Percentiles rank a stretch among this genome's conserved stretches.
Evolutionary conservation across 2,888 invertebrate genomes (phyloP).

Genomic region (Yponomeuta plumbellus): DNA sequence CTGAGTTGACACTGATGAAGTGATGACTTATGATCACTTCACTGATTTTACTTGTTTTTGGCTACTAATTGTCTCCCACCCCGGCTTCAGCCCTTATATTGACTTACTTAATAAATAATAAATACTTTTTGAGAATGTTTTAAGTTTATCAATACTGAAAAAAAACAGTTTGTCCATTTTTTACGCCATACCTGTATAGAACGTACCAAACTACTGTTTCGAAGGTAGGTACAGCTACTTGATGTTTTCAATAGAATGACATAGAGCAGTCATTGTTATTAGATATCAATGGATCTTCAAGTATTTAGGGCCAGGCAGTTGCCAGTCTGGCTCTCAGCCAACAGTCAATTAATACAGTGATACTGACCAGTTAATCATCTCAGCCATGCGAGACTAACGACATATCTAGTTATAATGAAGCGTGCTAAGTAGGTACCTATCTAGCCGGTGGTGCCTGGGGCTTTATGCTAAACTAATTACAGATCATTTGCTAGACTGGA

Average conservation of each 20-base stretch:
- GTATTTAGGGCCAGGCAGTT: conserved; percentile 1
- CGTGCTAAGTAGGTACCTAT: conserved; percentile 3
- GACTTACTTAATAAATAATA: too few species aligned
- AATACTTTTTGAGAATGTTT: too few species aligned
- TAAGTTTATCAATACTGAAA: too few species aligned
- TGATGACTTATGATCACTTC: too few species aligned
- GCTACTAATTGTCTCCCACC: too few species aligned
- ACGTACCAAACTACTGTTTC: too few species aligned
- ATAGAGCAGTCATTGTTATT: not conserved
- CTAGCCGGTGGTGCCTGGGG: not conserved
- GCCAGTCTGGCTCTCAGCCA: not conserved
- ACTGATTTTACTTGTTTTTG: too few species aligned
- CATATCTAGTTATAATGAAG: conserved; percentile 1
- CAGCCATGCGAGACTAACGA: not conserved
- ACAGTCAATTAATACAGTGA: not conserved
- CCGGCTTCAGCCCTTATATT: too few species aligned
- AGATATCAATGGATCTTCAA: conserved; percentile 3
- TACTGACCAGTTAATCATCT: conserved; percentile 3
- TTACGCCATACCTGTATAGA: too few species aligned
- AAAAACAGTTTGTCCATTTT: too few species aligned
- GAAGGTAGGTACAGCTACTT: not conserved
- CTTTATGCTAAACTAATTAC: conserved; percentile 1
- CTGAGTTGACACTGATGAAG: too few species aligned
- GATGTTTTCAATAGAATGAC: not conserved
- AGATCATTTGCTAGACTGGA: not conserved